Evolutionary conservation across 1,140 invertebrate genomes (phyloP).

Genomic region (Manduca sexta): DNA sequence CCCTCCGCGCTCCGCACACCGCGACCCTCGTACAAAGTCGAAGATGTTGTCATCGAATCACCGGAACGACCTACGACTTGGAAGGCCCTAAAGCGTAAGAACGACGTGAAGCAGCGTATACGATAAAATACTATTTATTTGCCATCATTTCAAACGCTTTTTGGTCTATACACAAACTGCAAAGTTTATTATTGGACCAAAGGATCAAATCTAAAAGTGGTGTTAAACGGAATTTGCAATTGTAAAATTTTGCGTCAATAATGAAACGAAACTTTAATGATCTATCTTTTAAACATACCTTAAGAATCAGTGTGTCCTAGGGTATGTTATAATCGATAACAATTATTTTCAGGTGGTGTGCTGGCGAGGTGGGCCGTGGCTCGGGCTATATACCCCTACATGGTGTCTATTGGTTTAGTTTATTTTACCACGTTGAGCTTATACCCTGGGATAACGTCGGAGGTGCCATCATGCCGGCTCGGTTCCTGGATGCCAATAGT

Average conservation of each 20-base stretch:
- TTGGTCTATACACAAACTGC: no score
- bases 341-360: conserved; percentile 76
- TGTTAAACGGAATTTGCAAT: no score
- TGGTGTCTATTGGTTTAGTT: conserved; percentile 88
- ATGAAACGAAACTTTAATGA: no score
- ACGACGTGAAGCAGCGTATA: no score
- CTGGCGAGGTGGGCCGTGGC: conserved; percentile 83
- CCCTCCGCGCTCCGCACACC: conserved; percentile 39
- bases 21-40: conserved; percentile 81
- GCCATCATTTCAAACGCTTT: no score
- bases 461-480: conserved; percentile 87
- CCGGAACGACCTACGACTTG: conserved; percentile 73
- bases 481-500: conserved; percentile 93
- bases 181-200: no score
- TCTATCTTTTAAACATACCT: no score
- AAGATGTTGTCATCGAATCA: conserved; percentile 82
- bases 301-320: no score
- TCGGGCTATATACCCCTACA: conserved; percentile 89
- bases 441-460: conserved; percentile 92
- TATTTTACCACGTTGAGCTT: conserved; percentile 91
- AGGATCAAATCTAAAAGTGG: no score
- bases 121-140: no score
- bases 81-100: conserved; percentile 79
- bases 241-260: no score
- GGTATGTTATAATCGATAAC: background rate